phyloP scores from a whole-genome alignment of 2,113 vertebrate species.

The Nansenia antarctica region DNA sequence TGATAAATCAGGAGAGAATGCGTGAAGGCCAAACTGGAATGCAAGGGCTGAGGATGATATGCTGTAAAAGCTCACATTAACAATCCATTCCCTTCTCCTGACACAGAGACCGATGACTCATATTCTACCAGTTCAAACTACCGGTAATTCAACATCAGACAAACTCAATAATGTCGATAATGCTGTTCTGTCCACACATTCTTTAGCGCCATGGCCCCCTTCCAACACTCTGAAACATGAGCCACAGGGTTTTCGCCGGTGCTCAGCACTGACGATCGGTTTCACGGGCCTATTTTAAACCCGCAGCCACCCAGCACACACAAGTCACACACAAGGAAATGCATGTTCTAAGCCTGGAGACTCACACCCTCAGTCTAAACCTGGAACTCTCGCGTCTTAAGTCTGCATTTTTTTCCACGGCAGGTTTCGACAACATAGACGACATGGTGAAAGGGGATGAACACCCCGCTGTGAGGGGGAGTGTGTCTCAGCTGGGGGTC shows the following conservation, averaged over 20 bases:
- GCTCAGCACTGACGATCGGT: constrained; percentile 46
- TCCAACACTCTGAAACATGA: constrained; percentile 44
- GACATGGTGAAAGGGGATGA: no score
- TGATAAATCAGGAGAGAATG: neutral
- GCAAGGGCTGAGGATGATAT: no score
- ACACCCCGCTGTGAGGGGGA: no score
- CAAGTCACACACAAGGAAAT: constrained; percentile 9
- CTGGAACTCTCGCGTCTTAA: no score
- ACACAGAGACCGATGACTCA: neutral
- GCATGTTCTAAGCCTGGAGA: constrained; percentile 6
- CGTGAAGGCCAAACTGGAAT: neutral
- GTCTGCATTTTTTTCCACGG: no score
- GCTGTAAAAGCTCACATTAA: neutral
- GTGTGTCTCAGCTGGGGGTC: no score
- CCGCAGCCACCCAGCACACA: constrained; percentile 4
- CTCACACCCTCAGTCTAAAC: constrained; percentile 18
- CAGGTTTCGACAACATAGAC: no score
- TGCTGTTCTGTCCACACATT: no score
- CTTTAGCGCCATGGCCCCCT: constrained; percentile 24
- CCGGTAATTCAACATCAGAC: neutral
- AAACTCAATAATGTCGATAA: no score
- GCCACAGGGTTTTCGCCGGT: constrained; percentile 28
- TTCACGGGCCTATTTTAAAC: constrained; percentile 64
- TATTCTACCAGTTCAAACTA: neutral
- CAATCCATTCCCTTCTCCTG: no score